Percentiles rank a stretch among this genome's conserved stretches.
These are phyloP conservation scores for Oreochromis spilurus DNA, from an alignment of 2,113 vertebrate species.

Conservation along the genomic window DNA sequence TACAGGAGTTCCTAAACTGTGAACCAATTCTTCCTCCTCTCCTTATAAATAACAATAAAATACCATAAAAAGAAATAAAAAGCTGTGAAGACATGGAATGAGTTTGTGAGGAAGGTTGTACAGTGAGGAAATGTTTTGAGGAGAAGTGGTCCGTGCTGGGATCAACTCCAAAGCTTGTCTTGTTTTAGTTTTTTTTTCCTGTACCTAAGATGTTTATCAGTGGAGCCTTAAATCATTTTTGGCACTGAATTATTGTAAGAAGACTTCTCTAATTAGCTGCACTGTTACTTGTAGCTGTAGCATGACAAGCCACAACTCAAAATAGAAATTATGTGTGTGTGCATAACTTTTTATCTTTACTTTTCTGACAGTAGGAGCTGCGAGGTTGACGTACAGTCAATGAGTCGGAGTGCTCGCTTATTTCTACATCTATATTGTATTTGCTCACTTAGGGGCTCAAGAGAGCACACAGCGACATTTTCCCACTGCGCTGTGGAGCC, in stretches of 20 bases:
- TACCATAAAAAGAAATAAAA: neutral
- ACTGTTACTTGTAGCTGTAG: neutral
- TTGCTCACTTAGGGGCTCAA: neutral
- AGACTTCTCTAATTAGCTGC: neutral
- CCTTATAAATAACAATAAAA: neutral
- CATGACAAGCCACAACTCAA: neutral
- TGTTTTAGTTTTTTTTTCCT: neutral
- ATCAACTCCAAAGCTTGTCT: neutral
- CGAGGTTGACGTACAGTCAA: neutral
- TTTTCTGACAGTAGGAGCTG: neutral
- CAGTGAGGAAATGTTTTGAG: neutral
- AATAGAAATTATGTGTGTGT: neutral
- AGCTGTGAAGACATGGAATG: neutral
- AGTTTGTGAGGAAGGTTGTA: neutral
- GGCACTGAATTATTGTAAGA: neutral
- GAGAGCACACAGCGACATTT: conserved; percentile 32
- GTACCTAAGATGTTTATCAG: neutral
- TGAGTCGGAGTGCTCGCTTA: neutral
- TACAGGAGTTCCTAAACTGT: neutral
- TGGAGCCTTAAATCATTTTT: neutral
- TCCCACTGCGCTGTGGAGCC: conserved; percentile 53
- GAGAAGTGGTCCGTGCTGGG: neutral
- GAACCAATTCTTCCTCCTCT: neutral
- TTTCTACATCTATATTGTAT: neutral
- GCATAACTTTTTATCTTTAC: neutral